Base-by-base conservation (phyloP, 2,113 vertebrate genomes). In the Ceuthmochares aereus region DNA sequence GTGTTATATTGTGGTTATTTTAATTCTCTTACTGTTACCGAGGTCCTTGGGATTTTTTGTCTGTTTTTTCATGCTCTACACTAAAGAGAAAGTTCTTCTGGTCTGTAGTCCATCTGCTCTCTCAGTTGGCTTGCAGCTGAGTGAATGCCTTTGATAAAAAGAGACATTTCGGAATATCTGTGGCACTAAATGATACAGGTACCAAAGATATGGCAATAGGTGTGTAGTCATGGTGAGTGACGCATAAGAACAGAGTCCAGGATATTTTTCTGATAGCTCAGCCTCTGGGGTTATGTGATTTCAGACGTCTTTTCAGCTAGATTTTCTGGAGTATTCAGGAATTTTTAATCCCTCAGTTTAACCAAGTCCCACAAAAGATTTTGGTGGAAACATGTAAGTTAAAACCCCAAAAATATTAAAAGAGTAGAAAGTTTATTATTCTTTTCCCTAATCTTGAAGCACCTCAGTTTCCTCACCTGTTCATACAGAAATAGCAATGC, bases 81-180 rank as follows among this genome's bases (percentile, higher is more conserved):
- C 19, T 84, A 64, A 32, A 20, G 22, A 78, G 78, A 84, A 93
- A 69, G n/a, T 30, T 87, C 27, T 52, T 47, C 55, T 55, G 45
- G 45, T 74, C 83, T 88, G 75, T 72, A 56, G 66, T 27, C 70
- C 80, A 60, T 87, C 72, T 97, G 59, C 32, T 94, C 75, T 62
- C 14, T 94, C 13, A 29, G 18, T 69, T 73, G 42, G 51, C 64
- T 92, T 22, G 6, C 45, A 80, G 29, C 55, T 84, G 34, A 58
- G 43, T 34, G 54, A 70, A 27, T 36, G 37, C 52, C 36, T 93
- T 78, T 78, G 67, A 77, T 43, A 25, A 76, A 75, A 90, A 82
- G 23, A 68, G 60, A 58, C 40, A 69, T 54, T 80, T 95, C 42
- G 55, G 36, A 40, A 68, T 68, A 58, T 26, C 36, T 26, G 9